These are phyloP conservation scores for Pseudolaguvia tuberculata DNA, from an alignment of 2,113 vertebrate genomes.

Conservation along the genomic window DNA sequence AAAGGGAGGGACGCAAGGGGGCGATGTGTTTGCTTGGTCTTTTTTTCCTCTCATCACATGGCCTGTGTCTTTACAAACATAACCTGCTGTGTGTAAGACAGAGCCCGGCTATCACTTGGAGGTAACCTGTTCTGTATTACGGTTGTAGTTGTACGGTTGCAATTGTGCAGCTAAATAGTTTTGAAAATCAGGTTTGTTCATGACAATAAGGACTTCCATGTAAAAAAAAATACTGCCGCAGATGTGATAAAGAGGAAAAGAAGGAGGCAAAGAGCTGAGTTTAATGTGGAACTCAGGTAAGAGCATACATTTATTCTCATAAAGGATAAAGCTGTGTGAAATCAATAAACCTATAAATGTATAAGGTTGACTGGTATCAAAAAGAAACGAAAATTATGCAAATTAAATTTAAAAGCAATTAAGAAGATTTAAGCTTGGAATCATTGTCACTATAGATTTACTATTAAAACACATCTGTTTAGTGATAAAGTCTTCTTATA, in stretches of 20 bases:
- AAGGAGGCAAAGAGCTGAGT: slow-evolving; percentile 33
- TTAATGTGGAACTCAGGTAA: slow-evolving; percentile 74
- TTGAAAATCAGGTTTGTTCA: slow-evolving; percentile 14
- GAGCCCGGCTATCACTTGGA: slow-evolving; percentile 32
- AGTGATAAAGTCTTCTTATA: neutral
- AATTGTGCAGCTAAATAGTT: slow-evolving; percentile 9
- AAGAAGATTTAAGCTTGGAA: neutral
- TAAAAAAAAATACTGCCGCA: slow-evolving; percentile 32
- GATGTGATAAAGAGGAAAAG: slow-evolving; percentile 42
- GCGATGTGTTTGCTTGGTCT: slow-evolving; percentile 34
- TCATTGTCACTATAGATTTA: too few species aligned
- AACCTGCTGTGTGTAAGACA: slow-evolving; percentile 26
- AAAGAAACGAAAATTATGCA: neutral
- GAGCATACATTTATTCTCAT: slow-evolving; percentile 39
- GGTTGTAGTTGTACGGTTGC: slow-evolving; percentile 4
- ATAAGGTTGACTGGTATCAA: neutral
- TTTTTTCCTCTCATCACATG: slow-evolving; percentile 45
- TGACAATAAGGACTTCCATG: slow-evolving; percentile 45
- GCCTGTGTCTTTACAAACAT: slow-evolving; percentile 31
- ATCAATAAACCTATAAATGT: neutral
- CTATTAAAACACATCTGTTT: neutral
- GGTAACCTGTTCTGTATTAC: slow-evolving; percentile 41
- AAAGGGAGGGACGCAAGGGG: slow-evolving; percentile 37
- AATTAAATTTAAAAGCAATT: neutral
- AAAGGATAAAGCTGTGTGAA: neutral